These are phyloP conservation scores for Apogon hyalosoma DNA, from an alignment of 2,797 vertebrate genomes.

Conservation along the genomic window DNA sequence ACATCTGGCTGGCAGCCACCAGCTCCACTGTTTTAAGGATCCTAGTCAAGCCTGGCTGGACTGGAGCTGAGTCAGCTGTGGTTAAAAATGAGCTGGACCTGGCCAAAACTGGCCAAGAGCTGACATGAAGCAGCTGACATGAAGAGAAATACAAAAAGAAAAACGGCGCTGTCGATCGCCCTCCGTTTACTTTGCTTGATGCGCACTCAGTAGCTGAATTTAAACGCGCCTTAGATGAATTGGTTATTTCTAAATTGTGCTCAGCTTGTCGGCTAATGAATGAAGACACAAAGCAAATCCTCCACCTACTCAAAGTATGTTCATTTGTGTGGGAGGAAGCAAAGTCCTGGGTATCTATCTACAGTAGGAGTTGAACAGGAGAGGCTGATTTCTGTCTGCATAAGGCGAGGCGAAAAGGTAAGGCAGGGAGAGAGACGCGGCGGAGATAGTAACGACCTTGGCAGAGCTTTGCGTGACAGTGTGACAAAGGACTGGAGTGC, in stretches of 20 bases:
- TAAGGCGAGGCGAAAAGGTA: conserved; percentile 3
- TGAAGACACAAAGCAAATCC: conserved; percentile 43
- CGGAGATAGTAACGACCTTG: conserved; percentile 53
- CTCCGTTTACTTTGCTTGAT: conserved; percentile 17
- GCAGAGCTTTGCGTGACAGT: conserved; percentile 44
- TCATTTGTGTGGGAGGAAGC: conserved; percentile 43
- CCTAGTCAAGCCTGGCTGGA: conserved; percentile 30
- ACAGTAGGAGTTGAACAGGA: conserved; percentile 24
- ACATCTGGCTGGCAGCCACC: conserved; percentile 63
- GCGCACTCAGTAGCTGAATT: conserved; percentile 15
- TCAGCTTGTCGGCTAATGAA: conserved; percentile 45
- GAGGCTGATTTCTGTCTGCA: conserved; percentile 8
- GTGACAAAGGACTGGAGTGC: conserved; percentile 51
- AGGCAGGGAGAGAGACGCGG: conserved; percentile 14
- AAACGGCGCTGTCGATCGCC: conserved; percentile 34
- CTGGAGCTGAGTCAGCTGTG: conserved; percentile 71
- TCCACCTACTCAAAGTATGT: conserved; percentile 40
- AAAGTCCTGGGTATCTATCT: conserved; percentile 41
- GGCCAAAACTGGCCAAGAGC: conserved; percentile 43
- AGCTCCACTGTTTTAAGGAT: conserved; percentile 53
- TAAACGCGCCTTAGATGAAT: conserved; percentile 27
- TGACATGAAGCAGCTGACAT: conserved; percentile 54
- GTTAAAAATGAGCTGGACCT: conserved; percentile 45
- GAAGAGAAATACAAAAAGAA: conserved; percentile 39
- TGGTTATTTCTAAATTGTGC: conserved; percentile 41